Base-by-base conservation (phyloP, 2,888 invertebrate genomes). In the Loripinus fragilis region DNA sequence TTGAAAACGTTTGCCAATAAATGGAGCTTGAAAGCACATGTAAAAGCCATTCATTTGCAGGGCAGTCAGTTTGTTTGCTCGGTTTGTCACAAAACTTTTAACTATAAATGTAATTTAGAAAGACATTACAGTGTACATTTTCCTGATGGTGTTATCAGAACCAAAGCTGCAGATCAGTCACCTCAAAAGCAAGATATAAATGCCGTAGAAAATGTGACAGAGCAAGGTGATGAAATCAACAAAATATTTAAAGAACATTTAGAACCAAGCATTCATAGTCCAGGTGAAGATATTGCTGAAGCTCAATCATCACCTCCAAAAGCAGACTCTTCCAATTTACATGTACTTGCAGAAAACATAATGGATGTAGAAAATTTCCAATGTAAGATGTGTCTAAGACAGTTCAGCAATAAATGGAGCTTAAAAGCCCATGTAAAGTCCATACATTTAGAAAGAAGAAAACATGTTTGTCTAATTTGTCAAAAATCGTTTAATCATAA, bases 401-500 rank as follows among this genome's bases (percentile, higher is more conserved):
- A 60, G 60, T 60, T 60, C 17, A 33, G 33, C 15, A 60, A 60
- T 28, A 60, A 60, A 33, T 60, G 60, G 60, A 60, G 60, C n/a
- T 60, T 60, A 33, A 60, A 60, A 60, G 60, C 60, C 23, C 60
- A 60, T 33, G 60, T 60, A 2, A 60, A 33, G 28, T 30, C 60
- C 33, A 60, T 60, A 15, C 60, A 60, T 60, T 17, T 60, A 30
- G 23, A 60, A 33, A 60, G 60, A 7, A 60, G 60, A 33, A 60
- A 60, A 17, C 23, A 60, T 33, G 33, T 33, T 33, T 60, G 60
- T 60, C 60, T 5, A 12, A 33, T 60, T 8, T 60, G 60, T 33
- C 60, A 60, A 17, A 60, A 60, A 60, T 60, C 60, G 20, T 60
- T 60, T 20, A 60, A 60, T 20, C 60, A 60, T 60, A 60, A 60